These are phyloP conservation scores for Gymnobelideus leadbeateri DNA, from an alignment of 2,113 vertebrate species.

Conservation along the genomic window DNA sequence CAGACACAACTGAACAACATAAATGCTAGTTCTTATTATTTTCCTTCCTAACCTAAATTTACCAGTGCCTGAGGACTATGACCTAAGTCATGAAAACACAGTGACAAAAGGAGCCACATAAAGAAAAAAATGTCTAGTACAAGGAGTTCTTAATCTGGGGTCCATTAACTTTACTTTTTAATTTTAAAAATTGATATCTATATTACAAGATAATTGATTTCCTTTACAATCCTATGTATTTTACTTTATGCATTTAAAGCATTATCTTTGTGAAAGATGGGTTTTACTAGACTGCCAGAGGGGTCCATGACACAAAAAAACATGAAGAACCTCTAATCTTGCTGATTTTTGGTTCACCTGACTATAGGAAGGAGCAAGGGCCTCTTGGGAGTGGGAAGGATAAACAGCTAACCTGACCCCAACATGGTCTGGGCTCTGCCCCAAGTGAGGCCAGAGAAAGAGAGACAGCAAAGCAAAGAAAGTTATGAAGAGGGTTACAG, in stretches of 20 bases:
- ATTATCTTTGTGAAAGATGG: background rate
- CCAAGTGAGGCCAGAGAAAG: background rate
- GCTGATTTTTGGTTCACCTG: background rate
- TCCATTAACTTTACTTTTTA: background rate
- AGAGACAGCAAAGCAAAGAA: background rate
- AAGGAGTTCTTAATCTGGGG: background rate
- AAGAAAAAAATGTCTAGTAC: background rate
- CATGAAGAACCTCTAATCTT: background rate
- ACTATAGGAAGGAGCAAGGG: background rate
- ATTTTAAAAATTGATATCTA: background rate
- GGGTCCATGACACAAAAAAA: background rate
- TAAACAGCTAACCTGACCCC: background rate
- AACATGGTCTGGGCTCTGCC: background rate
- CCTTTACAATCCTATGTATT: background rate
- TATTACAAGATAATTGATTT: background rate
- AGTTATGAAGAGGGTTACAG: background rate
- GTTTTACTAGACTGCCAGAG: background rate
- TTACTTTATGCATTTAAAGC: background rate
- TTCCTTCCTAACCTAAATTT: background rate
- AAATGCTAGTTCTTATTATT: background rate
- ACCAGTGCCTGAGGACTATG: background rate
- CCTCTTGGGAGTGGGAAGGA: background rate
- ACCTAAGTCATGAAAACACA: background rate
- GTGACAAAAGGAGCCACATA: background rate
- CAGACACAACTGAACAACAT: no score